Base-by-base conservation (phyloP, 2,113 vertebrate genomes). In the Coptodon bakossiorum region DNA sequence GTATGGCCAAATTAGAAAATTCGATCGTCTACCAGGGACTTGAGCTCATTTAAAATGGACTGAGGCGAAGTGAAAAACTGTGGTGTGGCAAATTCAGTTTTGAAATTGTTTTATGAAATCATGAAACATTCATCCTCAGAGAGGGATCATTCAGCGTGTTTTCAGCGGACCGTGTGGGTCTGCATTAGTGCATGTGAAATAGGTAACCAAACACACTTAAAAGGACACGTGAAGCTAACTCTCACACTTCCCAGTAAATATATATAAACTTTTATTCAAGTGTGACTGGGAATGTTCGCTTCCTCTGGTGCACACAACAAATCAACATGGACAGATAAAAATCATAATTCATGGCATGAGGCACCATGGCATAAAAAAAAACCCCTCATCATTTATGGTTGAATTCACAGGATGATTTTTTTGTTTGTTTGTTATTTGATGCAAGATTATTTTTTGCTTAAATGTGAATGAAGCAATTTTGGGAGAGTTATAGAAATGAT, bases 381-480 rank as follows among this genome's bases (percentile, higher is more conserved):
- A 66, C 5, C 11, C 17, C 10, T 85, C 11, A 87, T 90, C 81
- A 43, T 88, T 89, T 84, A 89, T 5, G 19, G 83, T 61, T 89
- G 87, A 36, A 43, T 92, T 83, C 87, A 85, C 48, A 73, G 16
- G 78, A 57, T 85, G 84, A 83, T 80, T 90, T 85, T 38, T 38
- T 80, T 84, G 66, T 76, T 45, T 86, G 73, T 63, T 81, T 53
- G 84, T 83, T 66, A 78, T 52, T 52, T 73, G 82, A 81, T 79
- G 22, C 80, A 89, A 76, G 50, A 86, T 81, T 31, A 83, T 50
- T 63, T 68, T 68, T 71, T 29, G 53, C 29, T 63, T 79, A 84
- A 79, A 89, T 79, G 24, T 52, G 48, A 85, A 84, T 34, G 24
- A 31, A 76, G 38, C 24, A 48, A 34, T 80, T 86, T 56, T 17